phyloP scores from a whole-genome alignment of 2,113 vertebrate genomes.

The Acanthochromis polyacanthus region DNA sequence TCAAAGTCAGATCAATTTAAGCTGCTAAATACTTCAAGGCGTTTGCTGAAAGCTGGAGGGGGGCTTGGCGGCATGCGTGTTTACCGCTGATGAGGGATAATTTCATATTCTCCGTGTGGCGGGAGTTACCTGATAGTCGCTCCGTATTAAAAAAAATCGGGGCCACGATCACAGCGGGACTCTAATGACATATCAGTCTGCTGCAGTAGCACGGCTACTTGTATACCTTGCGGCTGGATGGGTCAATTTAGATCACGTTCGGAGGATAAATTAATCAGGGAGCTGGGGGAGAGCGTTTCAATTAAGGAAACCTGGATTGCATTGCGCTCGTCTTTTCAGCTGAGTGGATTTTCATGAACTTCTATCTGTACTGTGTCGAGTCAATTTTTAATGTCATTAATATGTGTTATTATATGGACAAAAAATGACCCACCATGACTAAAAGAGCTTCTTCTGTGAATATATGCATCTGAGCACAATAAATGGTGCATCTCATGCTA shows the following conservation, averaged over 20 bases:
- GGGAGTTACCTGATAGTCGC: constrained; percentile 83
- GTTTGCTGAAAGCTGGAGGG: constrained; percentile 83
- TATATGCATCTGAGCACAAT: constrained; percentile 43
- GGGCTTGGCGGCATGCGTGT: constrained; percentile 77
- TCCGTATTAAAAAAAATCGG: constrained; percentile 86
- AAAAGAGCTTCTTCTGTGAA: not conserved
- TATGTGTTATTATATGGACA: constrained; percentile 12
- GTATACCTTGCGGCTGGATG: constrained; percentile 82
- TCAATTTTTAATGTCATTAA: constrained; percentile 13
- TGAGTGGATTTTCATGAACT: constrained; percentile 55
- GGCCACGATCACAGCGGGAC: constrained; percentile 92
- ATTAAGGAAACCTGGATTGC: constrained; percentile 79
- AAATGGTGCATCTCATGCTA: constrained; percentile 36
- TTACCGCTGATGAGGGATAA: constrained; percentile 87
- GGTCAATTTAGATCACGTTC: constrained; percentile 81
- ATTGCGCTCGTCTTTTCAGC: constrained; percentile 64
- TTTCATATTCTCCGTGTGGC: constrained; percentile 81
- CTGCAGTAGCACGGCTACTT: constrained; percentile 60
- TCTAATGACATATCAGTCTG: constrained; percentile 86
- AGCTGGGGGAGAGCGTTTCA: constrained; percentile 78
- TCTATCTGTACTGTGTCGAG: constrained; percentile 29
- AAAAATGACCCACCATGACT: constrained; percentile 1
- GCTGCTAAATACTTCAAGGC: constrained; percentile 57
- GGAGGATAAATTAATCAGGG: constrained; percentile 79
- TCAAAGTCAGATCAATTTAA: constrained; percentile 59